A percentile compares a stretch with the other conserved stretches of the same genome.
Conservation (phyloP, 2,888 invertebrate genomes). For the Conistra vaccinii region DNA sequence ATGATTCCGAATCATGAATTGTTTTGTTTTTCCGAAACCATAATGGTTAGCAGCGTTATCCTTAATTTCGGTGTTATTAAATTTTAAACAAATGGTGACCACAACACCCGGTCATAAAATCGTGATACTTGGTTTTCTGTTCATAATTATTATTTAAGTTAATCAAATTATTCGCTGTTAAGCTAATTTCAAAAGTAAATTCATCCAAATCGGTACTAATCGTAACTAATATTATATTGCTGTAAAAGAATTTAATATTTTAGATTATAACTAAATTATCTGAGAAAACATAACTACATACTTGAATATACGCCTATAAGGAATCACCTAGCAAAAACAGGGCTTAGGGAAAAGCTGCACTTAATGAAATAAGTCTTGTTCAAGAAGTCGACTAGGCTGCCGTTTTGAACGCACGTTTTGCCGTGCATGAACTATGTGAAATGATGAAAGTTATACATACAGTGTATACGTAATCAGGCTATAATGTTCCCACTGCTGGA, state of each 20-base stretch:
- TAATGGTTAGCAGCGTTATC: not conserved
- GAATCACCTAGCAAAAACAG: constrained; percentile 3
- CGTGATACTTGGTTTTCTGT: not conserved
- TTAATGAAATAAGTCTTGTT: not conserved
- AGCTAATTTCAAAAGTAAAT: not conserved
- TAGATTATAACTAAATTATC: not conserved
- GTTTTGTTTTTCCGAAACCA: constrained; percentile 1
- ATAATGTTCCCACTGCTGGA: too few species aligned
- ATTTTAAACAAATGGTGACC: not conserved
- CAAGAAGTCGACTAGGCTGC: not conserved
- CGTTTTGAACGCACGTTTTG: not conserved
- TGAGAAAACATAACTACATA: not conserved
- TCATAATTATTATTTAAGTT: constrained; percentile 10
- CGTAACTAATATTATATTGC: not conserved
- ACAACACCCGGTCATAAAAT: not conserved
- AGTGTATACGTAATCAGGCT: too few species aligned
- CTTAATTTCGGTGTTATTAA: not conserved
- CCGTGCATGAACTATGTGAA: too few species aligned
- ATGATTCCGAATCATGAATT: not conserved
- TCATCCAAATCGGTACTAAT: not conserved
- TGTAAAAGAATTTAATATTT: not conserved
- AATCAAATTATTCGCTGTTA: not conserved
- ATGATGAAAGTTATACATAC: not conserved
- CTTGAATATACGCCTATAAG: not conserved
- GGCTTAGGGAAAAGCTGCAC: not conserved